Evolutionary conservation across 2,797 vertebrate genomes (phyloP).

Genomic region (Linurgus olivaceus): DNA sequence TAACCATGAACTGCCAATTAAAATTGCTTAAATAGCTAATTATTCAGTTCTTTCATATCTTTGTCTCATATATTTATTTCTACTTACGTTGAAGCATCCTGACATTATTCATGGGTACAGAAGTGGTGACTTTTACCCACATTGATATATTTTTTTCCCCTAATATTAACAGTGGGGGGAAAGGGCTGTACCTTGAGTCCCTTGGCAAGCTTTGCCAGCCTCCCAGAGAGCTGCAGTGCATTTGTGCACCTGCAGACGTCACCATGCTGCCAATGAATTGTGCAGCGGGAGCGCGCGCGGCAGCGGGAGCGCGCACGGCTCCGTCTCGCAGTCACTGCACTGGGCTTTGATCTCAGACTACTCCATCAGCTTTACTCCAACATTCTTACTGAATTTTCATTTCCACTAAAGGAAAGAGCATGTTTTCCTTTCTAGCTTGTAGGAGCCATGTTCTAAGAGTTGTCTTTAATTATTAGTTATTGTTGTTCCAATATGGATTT

Average conservation of each 20-base stretch:
- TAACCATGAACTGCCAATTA: background rate
- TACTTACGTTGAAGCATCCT: background rate
- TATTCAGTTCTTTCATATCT: background rate
- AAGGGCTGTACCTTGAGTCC: background rate
- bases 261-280: constrained; percentile 36
- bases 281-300: background rate
- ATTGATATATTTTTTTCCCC: background rate
- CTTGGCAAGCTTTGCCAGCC: background rate
- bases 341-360: constrained; percentile 49
- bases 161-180: background rate
- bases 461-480: constrained; percentile 73
- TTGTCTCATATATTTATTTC: background rate
- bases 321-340: constrained; percentile 38
- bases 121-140: background rate
- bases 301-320: background rate
- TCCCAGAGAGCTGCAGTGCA: background rate
- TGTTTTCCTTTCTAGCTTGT: constrained; percentile 50
- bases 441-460: background rate
- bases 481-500: constrained; percentile 73
- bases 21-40: background rate
- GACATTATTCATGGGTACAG: background rate
- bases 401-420: background rate
- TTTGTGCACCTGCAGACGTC: constrained; percentile 62
- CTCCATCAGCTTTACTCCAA: constrained; percentile 42
- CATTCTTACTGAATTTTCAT: constrained; percentile 11